These are phyloP conservation scores for Galeopsomyia nigrocyanea DNA, from an alignment of 2,888 invertebrate genomes.

Conservation along the genomic window DNA sequence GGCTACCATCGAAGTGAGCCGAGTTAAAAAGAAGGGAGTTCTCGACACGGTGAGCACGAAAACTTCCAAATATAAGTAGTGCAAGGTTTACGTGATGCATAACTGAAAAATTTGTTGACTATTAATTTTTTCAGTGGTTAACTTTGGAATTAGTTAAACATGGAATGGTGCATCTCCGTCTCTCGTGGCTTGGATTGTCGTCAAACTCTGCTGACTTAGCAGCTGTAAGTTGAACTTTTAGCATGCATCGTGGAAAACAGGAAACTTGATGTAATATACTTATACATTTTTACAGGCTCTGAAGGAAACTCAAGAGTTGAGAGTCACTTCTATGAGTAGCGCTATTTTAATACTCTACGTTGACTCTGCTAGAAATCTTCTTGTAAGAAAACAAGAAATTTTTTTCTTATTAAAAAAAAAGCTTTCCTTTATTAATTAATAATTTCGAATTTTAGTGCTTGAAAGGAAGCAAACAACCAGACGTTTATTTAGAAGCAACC, in stretches of 20 bases:
- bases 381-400: slow-evolving; percentile 75
- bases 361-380: slow-evolving; percentile 92
- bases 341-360: slow-evolving; percentile 88
- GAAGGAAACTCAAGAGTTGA: slow-evolving; percentile 80
- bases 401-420: background rate
- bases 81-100: too few relatives aligned
- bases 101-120: background rate
- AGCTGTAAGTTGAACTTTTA: slow-evolving; percentile 73
- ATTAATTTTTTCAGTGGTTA: slow-evolving; percentile 81
- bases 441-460: slow-evolving; percentile 55
- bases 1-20: slow-evolving; percentile 80
- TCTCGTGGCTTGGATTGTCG: slow-evolving; percentile 90
- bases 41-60: slow-evolving; percentile 78
- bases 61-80: too few relatives aligned
- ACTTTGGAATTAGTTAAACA: slow-evolving; percentile 95
- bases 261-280: background rate
- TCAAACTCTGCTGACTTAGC: slow-evolving; percentile 80
- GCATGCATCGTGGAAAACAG: background rate
- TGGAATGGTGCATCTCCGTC: slow-evolving; percentile 90
- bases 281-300: slow-evolving; percentile 72
- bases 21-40: slow-evolving; percentile 78
- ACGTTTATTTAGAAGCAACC: slow-evolving; percentile 85
- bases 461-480: slow-evolving; percentile 75
- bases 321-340: slow-evolving; percentile 82
- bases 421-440: background rate